phyloP scores from a whole-genome alignment of 2,888 invertebrate genomes.

The Drosophila acutilabella region DNA sequence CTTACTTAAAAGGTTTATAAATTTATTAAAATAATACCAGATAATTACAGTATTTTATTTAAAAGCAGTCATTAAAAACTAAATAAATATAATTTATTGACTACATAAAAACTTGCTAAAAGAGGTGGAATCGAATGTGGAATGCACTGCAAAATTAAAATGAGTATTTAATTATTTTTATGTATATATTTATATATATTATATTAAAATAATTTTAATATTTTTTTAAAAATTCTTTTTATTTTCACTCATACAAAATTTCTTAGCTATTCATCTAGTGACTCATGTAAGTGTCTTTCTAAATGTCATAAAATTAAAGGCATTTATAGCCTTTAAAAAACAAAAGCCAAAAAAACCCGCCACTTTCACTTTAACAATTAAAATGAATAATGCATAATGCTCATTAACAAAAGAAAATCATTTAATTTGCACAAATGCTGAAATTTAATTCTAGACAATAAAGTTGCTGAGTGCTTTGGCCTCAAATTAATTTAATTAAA shows the following conservation, averaged over 20 bases:
- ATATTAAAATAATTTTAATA: background rate
- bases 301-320: background rate
- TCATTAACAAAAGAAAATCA: constrained; percentile 19
- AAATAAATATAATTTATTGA: background rate
- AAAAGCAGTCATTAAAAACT: background rate
- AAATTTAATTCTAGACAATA: constrained; percentile 24
- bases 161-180: background rate
- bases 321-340: background rate
- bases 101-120: background rate
- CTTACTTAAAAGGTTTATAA: background rate
- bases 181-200: background rate
- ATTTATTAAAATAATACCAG: background rate
- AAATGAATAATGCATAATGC: constrained; percentile 27
- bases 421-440: constrained; percentile 29
- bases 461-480: constrained; percentile 28
- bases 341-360: background rate
- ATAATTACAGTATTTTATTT: background rate
- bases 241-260: too few relatives aligned
- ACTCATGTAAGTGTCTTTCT: too few relatives aligned
- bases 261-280: too few relatives aligned
- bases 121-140: background rate
- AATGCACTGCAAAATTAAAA: background rate
- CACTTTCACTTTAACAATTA: background rate
- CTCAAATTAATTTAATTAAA: constrained; percentile 47
- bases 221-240: background rate